Evolutionary conservation across 2,888 invertebrate species (phyloP), one percentile per base, ranked within the genome.

Genomic region (Orthosia incerta): DNA sequence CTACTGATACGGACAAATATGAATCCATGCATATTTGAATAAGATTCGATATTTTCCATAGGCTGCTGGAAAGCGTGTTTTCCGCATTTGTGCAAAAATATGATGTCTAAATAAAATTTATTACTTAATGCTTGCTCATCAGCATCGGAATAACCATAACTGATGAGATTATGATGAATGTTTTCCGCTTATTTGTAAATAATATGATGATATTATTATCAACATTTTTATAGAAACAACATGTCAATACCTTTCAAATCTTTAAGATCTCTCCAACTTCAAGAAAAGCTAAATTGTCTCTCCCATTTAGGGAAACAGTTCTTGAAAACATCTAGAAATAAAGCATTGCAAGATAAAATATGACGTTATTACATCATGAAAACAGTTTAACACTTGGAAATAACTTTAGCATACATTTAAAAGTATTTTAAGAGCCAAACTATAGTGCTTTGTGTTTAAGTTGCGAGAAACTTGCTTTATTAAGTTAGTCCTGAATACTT

Each of bases 331-430:
- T 70, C 69, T 48, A 31, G 20, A 26, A 61, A 67, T 70, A 57
- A 61, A 83, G 50, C 66, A 74, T 67, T 57, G 57, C 60, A 48
- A 65, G 62, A 73, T 64, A 74, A 74, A 85, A 85, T 74, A 74
- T 66, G 68, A 80, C 68, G 61, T 73, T 76, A 79, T 83, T 77
- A 80, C 75, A 79, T 76, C 81, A 83, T 75, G 77, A 85, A 85
- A 83, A 80, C 81, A 81, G 87, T 85, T 85, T 83, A 86, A 87
- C 81, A 80, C 79, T 76, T 75, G 74, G 59, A 85, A 80, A 86
- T 86, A 86, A 82, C 86, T 86, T 85, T 55, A 84, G 87, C 82
- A 82, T 87, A 82, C 82, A 87, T 82, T 85, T 87, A 79, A 80
- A 86, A 83, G 82, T 83, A 87, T 85, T 87, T 85, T 82, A 80